Percentiles rank a stretch among this genome's conserved stretches.
Conservation (phyloP, 2,113 vertebrate species). For the Neolamprologus brichardi region DNA sequence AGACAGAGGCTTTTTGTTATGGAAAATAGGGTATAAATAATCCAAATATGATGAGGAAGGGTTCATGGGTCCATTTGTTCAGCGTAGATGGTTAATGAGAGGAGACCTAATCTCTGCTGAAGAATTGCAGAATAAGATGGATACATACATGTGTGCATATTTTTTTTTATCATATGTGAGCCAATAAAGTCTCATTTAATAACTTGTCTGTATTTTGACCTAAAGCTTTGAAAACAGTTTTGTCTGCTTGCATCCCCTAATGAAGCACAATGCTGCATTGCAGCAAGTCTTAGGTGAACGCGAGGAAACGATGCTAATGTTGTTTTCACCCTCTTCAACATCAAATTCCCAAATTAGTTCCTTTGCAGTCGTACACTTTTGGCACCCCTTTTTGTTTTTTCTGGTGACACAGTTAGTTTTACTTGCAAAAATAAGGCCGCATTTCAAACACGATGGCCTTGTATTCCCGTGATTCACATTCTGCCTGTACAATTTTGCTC, state of each 20-base stretch:
- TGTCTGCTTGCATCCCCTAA: not conserved
- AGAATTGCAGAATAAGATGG: not conserved
- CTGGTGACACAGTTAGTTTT: not conserved
- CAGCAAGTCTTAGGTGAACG: not conserved
- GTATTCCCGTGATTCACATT: not conserved
- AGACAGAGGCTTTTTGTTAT: constrained; percentile 17
- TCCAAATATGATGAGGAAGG: constrained; percentile 10
- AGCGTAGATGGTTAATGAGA: not conserved
- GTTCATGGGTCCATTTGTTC: constrained; percentile 3
- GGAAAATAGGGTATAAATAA: constrained; percentile 29
- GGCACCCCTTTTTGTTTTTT: not conserved
- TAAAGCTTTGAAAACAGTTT: not conserved
- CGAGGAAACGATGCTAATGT: not conserved
- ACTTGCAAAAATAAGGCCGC: not conserved
- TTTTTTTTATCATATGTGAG: not conserved
- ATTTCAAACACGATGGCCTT: not conserved
- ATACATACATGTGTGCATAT: not conserved
- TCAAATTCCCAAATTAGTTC: not conserved
- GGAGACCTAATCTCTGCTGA: not conserved
- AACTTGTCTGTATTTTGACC: not conserved
- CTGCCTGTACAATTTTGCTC: not conserved
- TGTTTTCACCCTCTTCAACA: not conserved
- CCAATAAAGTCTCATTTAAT: not conserved
- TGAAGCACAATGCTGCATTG: not conserved
- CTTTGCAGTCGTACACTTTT: not conserved